phyloP scores from a whole-genome alignment of 2,888 invertebrate species.

The Masnerella sp. region DNA sequence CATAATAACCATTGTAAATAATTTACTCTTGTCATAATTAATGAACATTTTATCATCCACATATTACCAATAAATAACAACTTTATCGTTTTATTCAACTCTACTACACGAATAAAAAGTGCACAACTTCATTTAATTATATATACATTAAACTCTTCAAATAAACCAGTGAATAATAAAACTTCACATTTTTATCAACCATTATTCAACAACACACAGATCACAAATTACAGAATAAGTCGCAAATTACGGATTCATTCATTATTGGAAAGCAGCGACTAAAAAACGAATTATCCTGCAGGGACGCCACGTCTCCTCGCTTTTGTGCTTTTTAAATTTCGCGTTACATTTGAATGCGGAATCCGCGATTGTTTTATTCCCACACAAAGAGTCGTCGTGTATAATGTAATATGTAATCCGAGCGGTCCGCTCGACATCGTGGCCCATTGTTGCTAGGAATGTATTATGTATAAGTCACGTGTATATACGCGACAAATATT shows the following conservation, averaged over 20 bases:
- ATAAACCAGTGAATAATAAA: too few relatives aligned
- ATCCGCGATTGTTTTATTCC: slow-evolving; percentile 49
- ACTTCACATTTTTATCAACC: too few relatives aligned
- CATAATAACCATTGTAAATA: too few relatives aligned
- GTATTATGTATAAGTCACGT: slow-evolving; percentile 60
- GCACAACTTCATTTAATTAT: too few relatives aligned
- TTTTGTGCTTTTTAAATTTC: slow-evolving; percentile 23
- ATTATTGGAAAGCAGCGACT: slow-evolving; percentile 11
- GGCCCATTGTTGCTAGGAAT: slow-evolving; percentile 49
- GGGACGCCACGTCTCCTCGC: neutral
- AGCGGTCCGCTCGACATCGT: slow-evolving; percentile 38
- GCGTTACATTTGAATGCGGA: slow-evolving; percentile 45
- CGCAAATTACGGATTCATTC: slow-evolving; percentile 16
- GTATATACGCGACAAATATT: slow-evolving; percentile 54
- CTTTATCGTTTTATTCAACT: too few relatives aligned
- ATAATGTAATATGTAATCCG: slow-evolving; percentile 53
- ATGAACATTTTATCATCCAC: too few relatives aligned
- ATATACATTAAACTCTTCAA: too few relatives aligned
- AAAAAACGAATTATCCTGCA: slow-evolving; percentile 15
- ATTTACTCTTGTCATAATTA: too few relatives aligned
- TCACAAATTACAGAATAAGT: slow-evolving; percentile 2
- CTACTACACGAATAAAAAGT: too few relatives aligned
- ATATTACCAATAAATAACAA: too few relatives aligned
- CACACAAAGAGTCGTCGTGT: slow-evolving; percentile 28
- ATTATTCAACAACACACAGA: too few relatives aligned